Conservation (phyloP, 2,888 invertebrate genomes). For the Lordiphosa andalusiaca region DNA sequence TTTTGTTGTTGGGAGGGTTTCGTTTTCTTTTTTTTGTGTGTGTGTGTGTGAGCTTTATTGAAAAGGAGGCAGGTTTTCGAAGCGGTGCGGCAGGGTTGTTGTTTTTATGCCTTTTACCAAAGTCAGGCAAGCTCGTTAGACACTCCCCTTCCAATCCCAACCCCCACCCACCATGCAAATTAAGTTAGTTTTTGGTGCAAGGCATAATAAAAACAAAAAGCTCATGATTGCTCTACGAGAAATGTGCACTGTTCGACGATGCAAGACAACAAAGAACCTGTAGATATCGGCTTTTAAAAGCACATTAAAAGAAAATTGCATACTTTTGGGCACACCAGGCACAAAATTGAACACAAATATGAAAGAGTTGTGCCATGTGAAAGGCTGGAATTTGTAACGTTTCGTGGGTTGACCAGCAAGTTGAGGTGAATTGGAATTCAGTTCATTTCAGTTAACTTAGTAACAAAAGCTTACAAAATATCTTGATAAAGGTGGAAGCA, state of each 20-base stretch:
- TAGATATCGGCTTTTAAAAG: slow-evolving; percentile 69
- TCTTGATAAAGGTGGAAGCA: too few relatives aligned
- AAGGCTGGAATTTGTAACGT: too few relatives aligned
- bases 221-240: slow-evolving; percentile 48
- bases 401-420: too few relatives aligned
- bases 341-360: slow-evolving; percentile 43
- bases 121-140: slow-evolving; percentile 58
- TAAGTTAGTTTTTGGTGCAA: slow-evolving; percentile 66
- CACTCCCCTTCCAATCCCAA: slow-evolving; percentile 28
- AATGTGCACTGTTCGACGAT: slow-evolving; percentile 29
- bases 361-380: background rate
- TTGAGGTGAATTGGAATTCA: too few relatives aligned
- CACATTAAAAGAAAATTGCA: slow-evolving; percentile 67
- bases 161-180: slow-evolving; percentile 55
- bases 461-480: too few relatives aligned
- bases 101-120: slow-evolving; percentile 37
- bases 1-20: slow-evolving; percentile 9
- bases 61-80: slow-evolving; percentile 29
- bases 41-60: slow-evolving; percentile 58
- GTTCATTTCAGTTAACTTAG: too few relatives aligned
- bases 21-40: slow-evolving; percentile 5
- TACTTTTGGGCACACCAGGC: slow-evolving; percentile 32
- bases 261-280: slow-evolving; percentile 44
- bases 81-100: slow-evolving; percentile 8
- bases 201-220: slow-evolving; percentile 57